phyloP scores from a whole-genome alignment of 2,888 invertebrate species.

The Prenolepis imparis region DNA sequence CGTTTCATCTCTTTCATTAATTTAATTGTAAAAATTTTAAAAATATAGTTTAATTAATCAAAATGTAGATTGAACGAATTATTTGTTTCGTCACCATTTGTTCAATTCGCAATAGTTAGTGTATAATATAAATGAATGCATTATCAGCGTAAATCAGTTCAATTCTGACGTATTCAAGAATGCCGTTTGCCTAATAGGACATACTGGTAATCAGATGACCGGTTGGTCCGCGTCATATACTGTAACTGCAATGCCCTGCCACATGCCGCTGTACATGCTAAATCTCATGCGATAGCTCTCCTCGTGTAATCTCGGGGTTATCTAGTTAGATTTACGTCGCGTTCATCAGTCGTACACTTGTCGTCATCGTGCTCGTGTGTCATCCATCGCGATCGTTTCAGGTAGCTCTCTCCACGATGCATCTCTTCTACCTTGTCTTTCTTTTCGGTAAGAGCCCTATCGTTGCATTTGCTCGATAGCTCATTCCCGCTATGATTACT shows the following conservation, averaged over 20 bases:
- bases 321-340: conserved; percentile 73
- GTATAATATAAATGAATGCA: conserved; percentile 2
- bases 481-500: background rate
- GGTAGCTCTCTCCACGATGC: conserved; percentile 57
- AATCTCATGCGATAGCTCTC: conserved; percentile 74
- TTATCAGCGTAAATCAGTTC: background rate
- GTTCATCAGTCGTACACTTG: conserved; percentile 73
- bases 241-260: conserved; percentile 40
- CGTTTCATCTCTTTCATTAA: background rate
- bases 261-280: conserved; percentile 65
- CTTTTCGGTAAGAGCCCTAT: conserved; percentile 61
- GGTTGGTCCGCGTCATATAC: background rate
- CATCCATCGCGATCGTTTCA: conserved; percentile 58
- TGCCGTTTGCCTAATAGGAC: background rate
- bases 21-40: background rate
- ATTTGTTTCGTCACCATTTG: background rate
- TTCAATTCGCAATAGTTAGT: background rate
- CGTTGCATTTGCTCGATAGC: background rate
- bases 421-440: conserved; percentile 32
- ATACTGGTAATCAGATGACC: background rate
- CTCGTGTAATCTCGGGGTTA: conserved; percentile 77
- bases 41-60: background rate
- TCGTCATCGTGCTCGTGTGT: conserved; percentile 71
- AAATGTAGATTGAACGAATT: conserved; percentile 13
- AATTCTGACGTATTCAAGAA: background rate